Evolutionary conservation across 2,888 invertebrate species (phyloP).

Genomic region (Microdon myrmicae): DNA sequence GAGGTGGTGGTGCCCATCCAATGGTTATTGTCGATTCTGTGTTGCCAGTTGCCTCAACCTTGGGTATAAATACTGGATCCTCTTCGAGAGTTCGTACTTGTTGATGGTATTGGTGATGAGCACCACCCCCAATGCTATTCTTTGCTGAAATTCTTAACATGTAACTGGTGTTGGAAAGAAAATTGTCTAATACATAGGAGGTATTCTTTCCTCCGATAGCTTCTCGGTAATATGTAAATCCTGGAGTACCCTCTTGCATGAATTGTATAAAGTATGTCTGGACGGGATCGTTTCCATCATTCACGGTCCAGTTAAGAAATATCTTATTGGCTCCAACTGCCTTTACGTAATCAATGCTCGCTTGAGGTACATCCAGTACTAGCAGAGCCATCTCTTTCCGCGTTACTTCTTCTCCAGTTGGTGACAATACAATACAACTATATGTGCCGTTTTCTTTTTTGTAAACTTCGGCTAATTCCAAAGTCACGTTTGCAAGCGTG

Average conservation of each 20-base stretch:
- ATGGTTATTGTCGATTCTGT: conserved; percentile 80
- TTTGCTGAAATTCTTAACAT: conserved; percentile 74
- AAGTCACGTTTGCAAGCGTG: conserved; percentile 71
- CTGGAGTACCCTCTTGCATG: conserved; percentile 69
- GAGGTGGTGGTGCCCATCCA: conserved; percentile 79
- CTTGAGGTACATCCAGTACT: conserved; percentile 77
- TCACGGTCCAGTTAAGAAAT: conserved; percentile 85
- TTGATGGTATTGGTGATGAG: conserved; percentile 68
- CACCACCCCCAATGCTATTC: conserved; percentile 74
- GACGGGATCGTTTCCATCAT: conserved; percentile 78
- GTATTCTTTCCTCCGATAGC: conserved; percentile 74
- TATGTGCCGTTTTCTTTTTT: conserved; percentile 82
- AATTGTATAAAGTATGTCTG: conserved; percentile 71
- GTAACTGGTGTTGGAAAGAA: conserved; percentile 76
- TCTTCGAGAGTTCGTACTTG: conserved; percentile 73
- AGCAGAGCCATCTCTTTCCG: conserved; percentile 69
- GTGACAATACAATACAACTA: conserved; percentile 68
- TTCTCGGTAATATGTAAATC: conserved; percentile 71
- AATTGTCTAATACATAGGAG: conserved; percentile 75
- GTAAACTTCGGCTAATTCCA: conserved; percentile 70
- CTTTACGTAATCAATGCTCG: conserved; percentile 77
- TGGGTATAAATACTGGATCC: conserved; percentile 83
- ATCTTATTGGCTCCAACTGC: conserved; percentile 80
- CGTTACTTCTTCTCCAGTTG: conserved; percentile 60
- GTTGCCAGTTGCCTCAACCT: conserved; percentile 78